Evolutionary conservation across 2,888 invertebrate species (phyloP), one percentile per base, ranked within the genome.

Genomic region (Caradrina kadenii): DNA sequence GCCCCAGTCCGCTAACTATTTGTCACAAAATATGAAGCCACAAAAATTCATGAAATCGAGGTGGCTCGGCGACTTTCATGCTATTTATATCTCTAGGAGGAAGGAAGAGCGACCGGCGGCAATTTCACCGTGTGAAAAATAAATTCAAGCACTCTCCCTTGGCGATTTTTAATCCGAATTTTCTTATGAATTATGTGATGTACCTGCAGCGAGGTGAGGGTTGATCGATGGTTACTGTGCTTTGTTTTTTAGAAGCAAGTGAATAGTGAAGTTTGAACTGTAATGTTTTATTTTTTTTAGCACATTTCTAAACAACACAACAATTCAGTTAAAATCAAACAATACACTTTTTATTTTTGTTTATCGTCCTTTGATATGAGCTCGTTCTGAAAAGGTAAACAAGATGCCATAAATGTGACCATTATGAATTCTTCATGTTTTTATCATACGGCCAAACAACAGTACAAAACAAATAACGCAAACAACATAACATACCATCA

Each of bases 1-100:
- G 56, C 82, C 84, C 84, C 80, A 76, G 80, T 82, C 83, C 82
- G 84, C 87, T 88, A 89, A 88, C 88, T 89, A 91, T 91, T 92
- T 90, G 89, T 90, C 89, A 86, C 87, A 83, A 90, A 91, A 92
- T 91, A 91, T 91, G 89, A 89, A 87, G 89, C 89, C 85, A 87
- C 90, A 91, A 91, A 91, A 91, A 91, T 91, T 91, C 91, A 92
- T 91, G 89, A 90, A 90, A 89, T 87, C 85, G 87, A 87, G 88
- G 89, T 85, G 86, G 77, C 61, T 80, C 75, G 87, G 85, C 66
- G 81, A 83, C 88, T 89, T 88, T 87, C 85, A 82, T 80, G 88
- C 88, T 91, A 91, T 90, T 81, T 84, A 87, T 87, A 86, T 86
- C 80, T 76, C 73, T 80, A 83, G 84, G 83, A 83, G 90, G 91